Conservation (phyloP, 2,797 vertebrate genomes). For the Pipistrellus pipistrellus region DNA sequence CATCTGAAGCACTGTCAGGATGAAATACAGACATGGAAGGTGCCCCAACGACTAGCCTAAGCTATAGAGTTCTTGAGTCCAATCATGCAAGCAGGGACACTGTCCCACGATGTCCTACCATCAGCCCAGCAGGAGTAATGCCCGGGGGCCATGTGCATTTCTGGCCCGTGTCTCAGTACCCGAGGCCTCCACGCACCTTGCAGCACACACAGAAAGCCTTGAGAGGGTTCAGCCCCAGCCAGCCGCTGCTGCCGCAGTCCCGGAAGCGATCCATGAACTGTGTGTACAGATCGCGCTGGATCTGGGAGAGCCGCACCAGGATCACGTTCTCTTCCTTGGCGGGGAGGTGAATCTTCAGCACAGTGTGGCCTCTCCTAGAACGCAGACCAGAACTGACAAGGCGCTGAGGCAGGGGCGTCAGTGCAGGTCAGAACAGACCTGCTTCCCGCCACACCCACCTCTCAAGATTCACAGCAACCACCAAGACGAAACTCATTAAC, state of each 20-base stretch:
- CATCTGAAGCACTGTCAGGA: neutral
- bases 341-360: slow-evolving; percentile 95
- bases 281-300: slow-evolving; percentile 97
- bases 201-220: slow-evolving; percentile 99
- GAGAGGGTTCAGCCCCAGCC: slow-evolving; percentile 98
- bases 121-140: neutral
- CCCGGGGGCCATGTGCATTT: neutral
- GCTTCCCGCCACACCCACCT: neutral
- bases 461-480: neutral
- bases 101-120: neutral
- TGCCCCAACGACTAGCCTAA: neutral
- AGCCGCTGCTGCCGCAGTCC: slow-evolving; percentile 97
- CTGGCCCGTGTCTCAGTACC: neutral
- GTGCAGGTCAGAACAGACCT: neutral
- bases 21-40: neutral
- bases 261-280: slow-evolving; percentile 99
- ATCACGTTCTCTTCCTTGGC: slow-evolving; percentile 97
- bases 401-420: neutral
- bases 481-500: neutral
- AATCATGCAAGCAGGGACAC: neutral
- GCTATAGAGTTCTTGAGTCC: neutral
- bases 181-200: slow-evolving; percentile 91
- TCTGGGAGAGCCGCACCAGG: slow-evolving; percentile 95
- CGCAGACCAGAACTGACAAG: slow-evolving; percentile 60
- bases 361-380: slow-evolving; percentile 96